Base-by-base conservation (phyloP, 1,140 invertebrate genomes). In the Apis dorsata region DNA sequence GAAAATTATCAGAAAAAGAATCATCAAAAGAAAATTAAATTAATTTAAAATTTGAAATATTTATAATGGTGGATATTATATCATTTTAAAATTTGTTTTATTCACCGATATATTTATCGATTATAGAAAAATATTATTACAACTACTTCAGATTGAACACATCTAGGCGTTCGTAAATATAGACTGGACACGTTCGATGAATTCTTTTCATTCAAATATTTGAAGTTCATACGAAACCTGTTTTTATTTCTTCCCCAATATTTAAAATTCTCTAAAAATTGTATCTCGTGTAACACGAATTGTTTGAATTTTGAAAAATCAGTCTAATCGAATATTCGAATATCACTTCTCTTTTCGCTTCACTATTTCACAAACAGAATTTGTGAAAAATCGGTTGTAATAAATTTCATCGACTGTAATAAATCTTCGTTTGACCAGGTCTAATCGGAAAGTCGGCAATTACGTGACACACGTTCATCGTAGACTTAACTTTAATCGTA, bases 121-220 rank as follows among this genome's bases (percentile, higher is more conserved):
- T n/a, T n/a, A n/a, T 19, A 60, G 60, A 73, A 60, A 73, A 60
- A 60, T 49, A 19, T 44, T 60, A n/a, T 28, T 5, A 2, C 2
- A 15, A 0, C 0, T 19, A 13, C 9, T 21, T 55, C 24, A 15
- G 71, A 73, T 60, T 73, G 49, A 60, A 60, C 57, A 49, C 34
- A 60, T 34, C 12, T 17, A 44, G 34, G 34, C 44, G 1, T 28
- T 51, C 19, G 17, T 17, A 76, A 76, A 76, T 65, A 76, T 60
- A 28, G 60, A 51, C n/a, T 60, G 21, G 60, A 0, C 60, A 11
- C 19, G 34, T 76, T 76, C 65, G 59, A 65, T 24, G 74, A 49
- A 76, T 53, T 11, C 60, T 17, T 21, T 65, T 63, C 74, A 28
- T 74, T 74, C 44, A 74, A 74, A 74, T 62, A 74, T 62, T 74